These are phyloP conservation scores for Neodiprion fabricii DNA, from an alignment of 1,140 invertebrate genomes.

Conservation along the genomic window DNA sequence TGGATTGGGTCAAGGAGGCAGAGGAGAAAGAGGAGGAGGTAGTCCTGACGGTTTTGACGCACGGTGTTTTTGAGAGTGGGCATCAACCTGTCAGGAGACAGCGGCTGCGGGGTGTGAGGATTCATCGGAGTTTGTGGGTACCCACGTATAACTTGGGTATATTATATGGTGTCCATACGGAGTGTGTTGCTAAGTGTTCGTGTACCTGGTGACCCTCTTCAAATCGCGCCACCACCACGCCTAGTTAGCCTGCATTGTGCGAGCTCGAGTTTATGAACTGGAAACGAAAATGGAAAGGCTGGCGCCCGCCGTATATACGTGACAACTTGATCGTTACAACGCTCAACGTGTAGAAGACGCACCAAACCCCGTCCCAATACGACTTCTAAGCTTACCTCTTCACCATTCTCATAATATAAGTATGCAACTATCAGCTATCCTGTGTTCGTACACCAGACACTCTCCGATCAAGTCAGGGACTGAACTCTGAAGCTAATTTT, in stretches of 20 bases:
- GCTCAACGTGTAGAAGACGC: too few species aligned
- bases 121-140: conserved; percentile 26
- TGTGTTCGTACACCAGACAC: too few species aligned
- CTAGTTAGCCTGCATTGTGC: conserved; percentile 13
- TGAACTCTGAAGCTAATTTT: background rate
- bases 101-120: conserved; percentile 30
- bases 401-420: too few species aligned
- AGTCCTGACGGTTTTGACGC: conserved; percentile 34
- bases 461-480: too few species aligned
- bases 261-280: conserved; percentile 8
- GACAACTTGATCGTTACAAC: conserved; percentile 14
- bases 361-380: too few species aligned
- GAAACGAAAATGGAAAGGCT: conserved; percentile 11
- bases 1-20: too few species aligned
- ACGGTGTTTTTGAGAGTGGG: conserved; percentile 36
- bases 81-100: conserved; percentile 33
- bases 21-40: background rate
- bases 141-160: background rate
- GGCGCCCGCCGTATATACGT: background rate
- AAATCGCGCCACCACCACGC: conserved; percentile 13
- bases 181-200: background rate
- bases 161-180: background rate
- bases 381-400: too few species aligned
- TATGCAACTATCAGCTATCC: too few species aligned
- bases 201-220: conserved; percentile 15